phyloP scores from a whole-genome alignment of 2,888 invertebrate genomes.

The Gandaritis pyraliata region DNA sequence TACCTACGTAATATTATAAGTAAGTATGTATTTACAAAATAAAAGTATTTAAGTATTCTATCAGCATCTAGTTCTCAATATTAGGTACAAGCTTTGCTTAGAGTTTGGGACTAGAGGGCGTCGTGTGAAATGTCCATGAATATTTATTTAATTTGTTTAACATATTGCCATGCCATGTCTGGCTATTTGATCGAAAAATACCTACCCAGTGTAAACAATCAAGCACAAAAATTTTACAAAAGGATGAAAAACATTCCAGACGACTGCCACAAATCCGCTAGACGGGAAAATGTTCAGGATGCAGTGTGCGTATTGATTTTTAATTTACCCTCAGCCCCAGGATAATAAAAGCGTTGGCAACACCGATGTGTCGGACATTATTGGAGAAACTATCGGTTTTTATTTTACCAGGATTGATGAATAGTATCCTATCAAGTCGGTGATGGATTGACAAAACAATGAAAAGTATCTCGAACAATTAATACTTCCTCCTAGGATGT shows the following conservation, averaged over 20 bases:
- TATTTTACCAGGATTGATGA: constrained; percentile 14
- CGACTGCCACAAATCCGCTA: constrained; percentile 53
- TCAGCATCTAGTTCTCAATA: too few species aligned
- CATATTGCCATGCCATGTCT: too few species aligned
- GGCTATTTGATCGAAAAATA: not conserved
- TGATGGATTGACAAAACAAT: constrained; percentile 11
- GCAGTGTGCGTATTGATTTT: constrained; percentile 67
- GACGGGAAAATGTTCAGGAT: constrained; percentile 68
- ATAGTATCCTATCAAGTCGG: constrained; percentile 2
- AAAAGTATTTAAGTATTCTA: too few species aligned
- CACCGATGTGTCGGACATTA: not conserved
- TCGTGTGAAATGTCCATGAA: too few species aligned
- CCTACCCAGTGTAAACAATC: not conserved
- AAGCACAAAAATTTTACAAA: too few species aligned
- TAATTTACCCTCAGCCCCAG: constrained; percentile 51
- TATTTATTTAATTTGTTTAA: too few species aligned
- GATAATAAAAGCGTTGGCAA: constrained; percentile 7
- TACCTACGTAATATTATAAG: too few species aligned
- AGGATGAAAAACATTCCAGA: not conserved
- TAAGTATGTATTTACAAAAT: too few species aligned
- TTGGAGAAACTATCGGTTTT: constrained; percentile 7
- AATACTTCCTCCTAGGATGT: not conserved
- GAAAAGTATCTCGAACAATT: not conserved
- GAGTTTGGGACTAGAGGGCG: too few species aligned
- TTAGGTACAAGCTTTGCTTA: too few species aligned